These are phyloP conservation scores for Clostera curtula DNA, from an alignment of 2,888 invertebrate species.

Conservation along the genomic window DNA sequence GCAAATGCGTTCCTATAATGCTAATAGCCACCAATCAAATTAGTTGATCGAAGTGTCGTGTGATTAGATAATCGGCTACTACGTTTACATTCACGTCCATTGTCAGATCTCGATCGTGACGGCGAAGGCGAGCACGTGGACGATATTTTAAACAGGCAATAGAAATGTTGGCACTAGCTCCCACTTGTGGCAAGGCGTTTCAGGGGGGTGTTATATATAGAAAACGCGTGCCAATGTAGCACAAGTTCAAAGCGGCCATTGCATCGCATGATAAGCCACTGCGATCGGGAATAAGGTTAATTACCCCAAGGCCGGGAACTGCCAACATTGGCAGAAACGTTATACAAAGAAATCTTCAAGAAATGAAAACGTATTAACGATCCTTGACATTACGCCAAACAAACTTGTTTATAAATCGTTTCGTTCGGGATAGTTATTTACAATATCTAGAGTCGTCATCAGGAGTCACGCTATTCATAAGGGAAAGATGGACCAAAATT, in stretches of 20 bases:
- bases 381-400: conserved; percentile 32
- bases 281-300: conserved; percentile 58
- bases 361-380: conserved; percentile 29
- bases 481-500: conserved; percentile 4
- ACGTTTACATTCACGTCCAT: conserved; percentile 8
- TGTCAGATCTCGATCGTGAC: conserved; percentile 7
- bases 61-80: conserved; percentile 2
- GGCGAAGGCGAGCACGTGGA: conserved; percentile 41
- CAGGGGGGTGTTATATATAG: conserved; percentile 58
- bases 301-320: conserved; percentile 60
- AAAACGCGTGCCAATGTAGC: conserved; percentile 56
- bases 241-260: conserved; percentile 62
- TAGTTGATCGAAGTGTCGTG: neutral
- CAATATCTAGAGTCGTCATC: too few species aligned
- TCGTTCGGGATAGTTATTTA: conserved; percentile 11
- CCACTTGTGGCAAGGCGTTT: conserved; percentile 34
- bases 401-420: conserved; percentile 15
- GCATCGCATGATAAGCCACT: conserved; percentile 40
- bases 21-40: too few species aligned
- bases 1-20: too few species aligned
- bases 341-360: conserved; percentile 23
- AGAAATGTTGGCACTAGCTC: conserved; percentile 56
- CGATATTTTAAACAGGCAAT: conserved; percentile 37
- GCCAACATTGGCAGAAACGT: conserved; percentile 27
- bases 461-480: conserved; percentile 5